phyloP scores from a whole-genome alignment of 2,113 vertebrate genomes.

The Scomber colias region DNA sequence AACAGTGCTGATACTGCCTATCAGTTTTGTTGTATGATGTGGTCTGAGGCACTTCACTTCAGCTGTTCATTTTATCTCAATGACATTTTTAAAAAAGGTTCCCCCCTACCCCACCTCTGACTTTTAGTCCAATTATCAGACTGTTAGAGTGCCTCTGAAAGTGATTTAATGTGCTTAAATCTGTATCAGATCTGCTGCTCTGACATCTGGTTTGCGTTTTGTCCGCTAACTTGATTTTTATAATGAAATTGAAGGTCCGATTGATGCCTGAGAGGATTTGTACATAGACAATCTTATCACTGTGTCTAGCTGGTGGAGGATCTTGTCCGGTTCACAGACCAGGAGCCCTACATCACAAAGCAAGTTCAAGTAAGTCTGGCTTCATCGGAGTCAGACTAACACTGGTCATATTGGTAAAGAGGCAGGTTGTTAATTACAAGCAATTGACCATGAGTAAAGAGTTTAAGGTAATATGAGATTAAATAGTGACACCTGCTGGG shows the following conservation, averaged over 20 bases:
- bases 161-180: not conserved
- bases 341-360: not conserved
- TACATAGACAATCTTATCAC: constrained; percentile 1
- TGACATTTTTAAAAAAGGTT: not conserved
- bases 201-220: constrained; percentile 34
- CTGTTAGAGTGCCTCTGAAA: not conserved
- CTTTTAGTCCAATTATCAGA: not conserved
- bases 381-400: too few species aligned
- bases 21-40: too few species aligned
- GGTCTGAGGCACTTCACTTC: too few species aligned
- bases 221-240: not conserved
- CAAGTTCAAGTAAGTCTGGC: not conserved
- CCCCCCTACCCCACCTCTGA: not conserved
- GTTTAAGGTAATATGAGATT: too few species aligned
- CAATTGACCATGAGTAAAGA: too few species aligned
- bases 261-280: not conserved
- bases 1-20: too few species aligned
- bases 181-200: constrained; percentile 4
- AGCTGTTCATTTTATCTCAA: not conserved
- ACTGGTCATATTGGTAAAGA: too few species aligned
- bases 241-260: not conserved
- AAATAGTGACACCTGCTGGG: too few species aligned
- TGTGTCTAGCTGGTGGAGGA: not conserved
- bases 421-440: too few species aligned
- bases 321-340: not conserved